These are phyloP conservation scores for Caenorhabditis sp. DNA, from an alignment of 2,888 invertebrate species.

Conservation along the genomic window DNA sequence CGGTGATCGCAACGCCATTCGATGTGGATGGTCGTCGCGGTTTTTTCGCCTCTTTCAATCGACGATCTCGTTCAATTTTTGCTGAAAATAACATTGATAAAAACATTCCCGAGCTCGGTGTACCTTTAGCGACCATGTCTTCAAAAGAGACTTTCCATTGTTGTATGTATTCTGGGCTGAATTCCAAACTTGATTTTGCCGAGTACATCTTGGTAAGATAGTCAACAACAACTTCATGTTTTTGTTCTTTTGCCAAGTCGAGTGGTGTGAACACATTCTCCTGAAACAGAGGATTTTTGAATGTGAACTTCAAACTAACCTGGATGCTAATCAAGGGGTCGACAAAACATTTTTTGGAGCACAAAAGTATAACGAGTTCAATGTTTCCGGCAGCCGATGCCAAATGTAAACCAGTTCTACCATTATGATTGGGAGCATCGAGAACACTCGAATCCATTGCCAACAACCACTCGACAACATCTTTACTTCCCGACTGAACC, in stretches of 20 bases:
- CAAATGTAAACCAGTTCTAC: constrained; percentile 89
- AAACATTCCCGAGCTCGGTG: too few species aligned
- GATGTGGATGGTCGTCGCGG: constrained; percentile 21
- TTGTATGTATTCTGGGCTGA: constrained; percentile 28
- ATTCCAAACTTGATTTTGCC: constrained; percentile 42
- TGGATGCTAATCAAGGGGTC: constrained; percentile 63
- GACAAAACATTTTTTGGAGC: constrained; percentile 57
- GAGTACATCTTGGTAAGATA: constrained; percentile 49
- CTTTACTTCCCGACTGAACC: constrained; percentile 82
- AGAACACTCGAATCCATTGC: constrained; percentile 83
- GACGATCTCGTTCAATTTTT: constrained; percentile 17
- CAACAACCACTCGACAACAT: constrained; percentile 87
- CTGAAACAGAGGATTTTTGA: constrained; percentile 22
- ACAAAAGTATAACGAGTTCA: constrained; percentile 84
- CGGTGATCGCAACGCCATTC: constrained; percentile 16
- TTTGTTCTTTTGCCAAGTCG: constrained; percentile 58
- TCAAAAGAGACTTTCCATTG: constrained; percentile 35
- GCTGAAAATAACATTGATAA: constrained; percentile 12
- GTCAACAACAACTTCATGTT: constrained; percentile 58
- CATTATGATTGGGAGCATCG: constrained; percentile 88
- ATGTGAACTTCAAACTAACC: constrained; percentile 15
- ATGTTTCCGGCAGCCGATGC: constrained; percentile 76
- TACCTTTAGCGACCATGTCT: constrained; percentile 39
- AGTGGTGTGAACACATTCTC: constrained; percentile 60
- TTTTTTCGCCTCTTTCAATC: constrained; percentile 8